Base-by-base conservation (phyloP, 2,797 vertebrate species). In the Uromys caudimaculatus region DNA sequence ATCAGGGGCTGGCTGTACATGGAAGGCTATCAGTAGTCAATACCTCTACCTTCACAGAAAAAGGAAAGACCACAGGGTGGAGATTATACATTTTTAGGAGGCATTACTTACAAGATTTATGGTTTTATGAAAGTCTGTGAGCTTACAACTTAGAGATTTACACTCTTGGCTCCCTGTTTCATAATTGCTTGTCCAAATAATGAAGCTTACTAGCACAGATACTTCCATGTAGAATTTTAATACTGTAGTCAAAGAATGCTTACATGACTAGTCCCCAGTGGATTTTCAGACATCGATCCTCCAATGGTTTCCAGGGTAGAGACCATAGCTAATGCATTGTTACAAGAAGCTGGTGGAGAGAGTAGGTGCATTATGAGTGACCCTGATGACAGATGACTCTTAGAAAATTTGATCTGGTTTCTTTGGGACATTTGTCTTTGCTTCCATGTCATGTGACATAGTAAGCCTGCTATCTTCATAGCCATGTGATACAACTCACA, bases 61-160 rank as follows among this genome's bases (percentile, higher is more conserved):
- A 50, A 3, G 64, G 19, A 19, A 69, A 78, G 5, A 67, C 6
- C 32, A 47, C 13, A 87, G 9, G 6, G 4, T 64, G 52, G 44
- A 77, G 24, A 60, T 6, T 5, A 35, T 2, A 50, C 32, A 41
- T 56, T n/a, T 38, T 81, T 62, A 89, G 12, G 81, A 81, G 79
- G 19, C 0, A 3, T 83, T 62, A 9, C 27, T 54, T 90, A 10
- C 3, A 32, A 47, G 81, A 47, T 84, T 35, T 64, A 64, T 1
- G 47, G 17, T 50, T 52, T 52, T 11, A 27, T 86, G 12, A 52
- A 50, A 21, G 44, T 27, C 24, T 38, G 8, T 35, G 38, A 89
- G 50, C 16, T 94, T 71, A 47, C 54, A 32, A 35, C 79, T 93
- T 86, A 58, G 27, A 93, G 35, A 9, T 73, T 73, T 62, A n/a